These are phyloP conservation scores for Montipora capricornis DNA, from an alignment of 64 coral and sea anemone species.

Conservation along the genomic window DNA sequence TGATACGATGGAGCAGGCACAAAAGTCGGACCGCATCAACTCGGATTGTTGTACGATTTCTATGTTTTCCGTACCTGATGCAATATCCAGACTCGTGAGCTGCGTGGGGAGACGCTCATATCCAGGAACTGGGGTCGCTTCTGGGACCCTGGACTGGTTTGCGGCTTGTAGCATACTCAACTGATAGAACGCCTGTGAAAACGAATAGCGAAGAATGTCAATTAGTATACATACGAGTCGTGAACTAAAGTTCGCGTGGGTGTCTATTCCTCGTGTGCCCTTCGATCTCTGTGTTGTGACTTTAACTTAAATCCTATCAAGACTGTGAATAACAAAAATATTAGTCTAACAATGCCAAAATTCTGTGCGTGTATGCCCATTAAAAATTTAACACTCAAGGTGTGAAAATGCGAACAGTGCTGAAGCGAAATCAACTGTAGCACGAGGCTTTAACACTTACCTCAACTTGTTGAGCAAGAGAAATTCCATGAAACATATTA, in stretches of 20 bases:
- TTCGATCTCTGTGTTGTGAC: no score
- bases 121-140: slow-evolving; percentile 8
- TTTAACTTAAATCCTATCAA: no score
- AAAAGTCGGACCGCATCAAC: no score
- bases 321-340: background rate
- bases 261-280: background rate
- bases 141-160: slow-evolving; percentile 6
- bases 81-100: background rate
- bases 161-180: slow-evolving; percentile 20
- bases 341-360: background rate
- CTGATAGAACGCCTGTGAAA: slow-evolving; percentile 1
- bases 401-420: background rate
- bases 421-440: background rate
- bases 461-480: slow-evolving; percentile 4
- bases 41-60: no score
- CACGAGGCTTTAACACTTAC: background rate
- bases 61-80: background rate
- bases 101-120: background rate
- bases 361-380: background rate
- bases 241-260: background rate
- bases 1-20: no score
- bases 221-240: background rate
- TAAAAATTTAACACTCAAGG: background rate
- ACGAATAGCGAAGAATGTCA: background rate
- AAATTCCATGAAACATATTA: background rate